These are phyloP conservation scores for Archegozetes longisetosus DNA, from an alignment of 1,140 invertebrate species.

Conservation along the genomic window DNA sequence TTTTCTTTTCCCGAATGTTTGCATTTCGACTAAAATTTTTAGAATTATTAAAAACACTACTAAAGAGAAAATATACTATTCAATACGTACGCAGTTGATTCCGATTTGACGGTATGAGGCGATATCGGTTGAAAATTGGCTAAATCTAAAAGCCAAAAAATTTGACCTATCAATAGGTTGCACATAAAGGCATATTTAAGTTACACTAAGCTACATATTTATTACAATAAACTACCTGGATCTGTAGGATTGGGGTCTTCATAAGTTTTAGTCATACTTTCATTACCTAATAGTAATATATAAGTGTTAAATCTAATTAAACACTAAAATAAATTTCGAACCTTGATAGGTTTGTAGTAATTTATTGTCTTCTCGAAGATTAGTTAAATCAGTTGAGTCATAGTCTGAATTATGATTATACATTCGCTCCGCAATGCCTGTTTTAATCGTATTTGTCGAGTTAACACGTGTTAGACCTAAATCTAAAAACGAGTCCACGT, in stretches of 20 bases:
- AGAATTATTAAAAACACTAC: neutral
- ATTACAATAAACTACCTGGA: neutral
- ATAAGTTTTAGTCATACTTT: too few species aligned
- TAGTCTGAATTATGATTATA: neutral
- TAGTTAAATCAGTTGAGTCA: neutral
- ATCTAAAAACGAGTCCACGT: neutral
- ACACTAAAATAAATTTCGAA: too few species aligned
- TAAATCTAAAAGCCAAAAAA: neutral
- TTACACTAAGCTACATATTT: neutral
- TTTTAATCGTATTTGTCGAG: neutral
- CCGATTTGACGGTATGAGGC: neutral
- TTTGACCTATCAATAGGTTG: neutral
- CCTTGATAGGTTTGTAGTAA: neutral
- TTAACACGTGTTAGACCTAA: neutral
- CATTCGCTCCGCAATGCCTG: neutral
- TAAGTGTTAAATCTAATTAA: too few species aligned
- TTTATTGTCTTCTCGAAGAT: neutral
- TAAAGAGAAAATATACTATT: too few species aligned
- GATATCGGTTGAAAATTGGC: neutral
- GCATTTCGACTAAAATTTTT: neutral
- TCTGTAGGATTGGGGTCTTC: too few species aligned
- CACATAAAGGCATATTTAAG: neutral
- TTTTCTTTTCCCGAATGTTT: slow-evolving; percentile 1
- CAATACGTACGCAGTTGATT: too few species aligned
- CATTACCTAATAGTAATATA: too few species aligned